phyloP scores from a whole-genome alignment of 2,888 invertebrate species.

The Urechis unicinctus region DNA sequence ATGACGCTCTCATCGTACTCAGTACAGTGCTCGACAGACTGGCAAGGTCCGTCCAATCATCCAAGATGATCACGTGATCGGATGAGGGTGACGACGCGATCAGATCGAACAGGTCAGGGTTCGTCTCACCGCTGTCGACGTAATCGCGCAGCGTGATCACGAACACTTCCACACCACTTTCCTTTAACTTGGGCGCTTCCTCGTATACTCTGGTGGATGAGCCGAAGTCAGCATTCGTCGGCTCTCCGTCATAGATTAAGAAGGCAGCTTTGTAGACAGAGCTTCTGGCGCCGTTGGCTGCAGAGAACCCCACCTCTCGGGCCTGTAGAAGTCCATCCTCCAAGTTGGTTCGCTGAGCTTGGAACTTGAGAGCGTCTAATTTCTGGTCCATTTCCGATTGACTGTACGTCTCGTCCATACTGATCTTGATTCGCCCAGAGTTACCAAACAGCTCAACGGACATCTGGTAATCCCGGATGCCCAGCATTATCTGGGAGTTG shows the following conservation, averaged over 20 bases:
- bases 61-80: background rate
- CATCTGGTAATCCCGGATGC: background rate
- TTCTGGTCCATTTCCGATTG: background rate
- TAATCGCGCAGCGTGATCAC: background rate
- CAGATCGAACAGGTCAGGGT: background rate
- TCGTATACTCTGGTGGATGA: background rate
- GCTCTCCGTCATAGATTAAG: conserved; percentile 1
- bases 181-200: background rate
- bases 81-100: background rate
- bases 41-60: background rate
- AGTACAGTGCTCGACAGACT: background rate
- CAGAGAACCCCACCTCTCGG: background rate
- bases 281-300: background rate
- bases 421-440: background rate
- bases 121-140: background rate
- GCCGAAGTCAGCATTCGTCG: conserved; percentile 1
- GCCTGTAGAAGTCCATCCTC: background rate
- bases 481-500: background rate
- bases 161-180: conserved; percentile 2
- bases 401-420: background rate
- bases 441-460: background rate
- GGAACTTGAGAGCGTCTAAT: background rate
- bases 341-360: background rate
- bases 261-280: background rate
- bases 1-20: background rate